Evolutionary conservation across 2,113 vertebrate species (phyloP).

Genomic region (Poeciliopsis retropinna): DNA sequence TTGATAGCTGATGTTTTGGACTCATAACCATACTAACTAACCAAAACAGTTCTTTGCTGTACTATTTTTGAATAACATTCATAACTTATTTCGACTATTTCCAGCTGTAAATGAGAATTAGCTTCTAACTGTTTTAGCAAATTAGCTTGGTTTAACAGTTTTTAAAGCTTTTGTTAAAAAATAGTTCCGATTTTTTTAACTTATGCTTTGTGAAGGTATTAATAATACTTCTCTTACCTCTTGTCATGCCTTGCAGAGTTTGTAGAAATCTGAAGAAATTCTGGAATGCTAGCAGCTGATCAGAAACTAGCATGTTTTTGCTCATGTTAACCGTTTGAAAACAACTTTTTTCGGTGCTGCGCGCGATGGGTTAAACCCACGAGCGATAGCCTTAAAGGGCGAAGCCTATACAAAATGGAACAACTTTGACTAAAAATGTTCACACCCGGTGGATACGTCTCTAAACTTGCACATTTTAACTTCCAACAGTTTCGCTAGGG

Average conservation of each 20-base stretch:
- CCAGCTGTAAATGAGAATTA: neutral
- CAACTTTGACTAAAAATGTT: neutral
- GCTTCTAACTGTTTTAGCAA: neutral
- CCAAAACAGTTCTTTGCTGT: too few species aligned
- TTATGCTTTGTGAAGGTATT: neutral
- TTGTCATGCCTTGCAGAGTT: neutral
- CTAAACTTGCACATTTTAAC: neutral
- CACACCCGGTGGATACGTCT: too few species aligned
- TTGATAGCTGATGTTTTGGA: neutral
- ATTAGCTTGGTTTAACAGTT: neutral
- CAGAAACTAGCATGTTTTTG: neutral
- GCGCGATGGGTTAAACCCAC: too few species aligned
- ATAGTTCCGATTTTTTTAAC: neutral
- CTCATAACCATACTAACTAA: neutral
- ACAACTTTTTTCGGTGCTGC: neutral
- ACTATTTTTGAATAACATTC: neutral
- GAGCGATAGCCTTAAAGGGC: too few species aligned
- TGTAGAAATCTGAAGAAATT: neutral
- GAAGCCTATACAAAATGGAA: too few species aligned
- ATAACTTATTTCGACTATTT: neutral
- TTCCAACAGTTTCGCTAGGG: too few species aligned
- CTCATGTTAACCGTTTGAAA: neutral
- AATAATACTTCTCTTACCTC: too few species aligned
- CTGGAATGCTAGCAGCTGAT: too few species aligned
- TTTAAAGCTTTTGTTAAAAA: neutral